phyloP scores from a whole-genome alignment of 2,797 vertebrate species.

The Pyrocephalus nanus region DNA sequence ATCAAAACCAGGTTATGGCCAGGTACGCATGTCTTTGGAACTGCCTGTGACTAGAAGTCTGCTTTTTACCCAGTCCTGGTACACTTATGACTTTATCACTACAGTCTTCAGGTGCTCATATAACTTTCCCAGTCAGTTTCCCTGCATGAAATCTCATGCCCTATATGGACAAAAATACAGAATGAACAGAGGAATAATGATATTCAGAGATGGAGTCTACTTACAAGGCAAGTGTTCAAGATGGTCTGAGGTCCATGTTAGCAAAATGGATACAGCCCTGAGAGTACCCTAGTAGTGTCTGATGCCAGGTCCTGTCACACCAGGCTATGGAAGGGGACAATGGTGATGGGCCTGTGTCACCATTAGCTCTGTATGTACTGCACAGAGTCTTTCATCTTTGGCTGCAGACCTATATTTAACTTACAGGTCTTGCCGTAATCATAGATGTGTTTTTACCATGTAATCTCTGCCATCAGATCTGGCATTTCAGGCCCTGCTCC shows the following conservation, averaged over 20 bases:
- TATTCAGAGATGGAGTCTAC: neutral
- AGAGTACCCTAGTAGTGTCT: neutral
- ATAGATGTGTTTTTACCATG: neutral
- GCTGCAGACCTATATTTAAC: neutral
- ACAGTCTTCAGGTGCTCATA: neutral
- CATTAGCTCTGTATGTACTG: neutral
- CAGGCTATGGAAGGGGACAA: neutral
- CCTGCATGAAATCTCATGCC: neutral
- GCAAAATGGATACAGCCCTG: neutral
- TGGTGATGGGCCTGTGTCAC: neutral
- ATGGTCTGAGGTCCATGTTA: neutral
- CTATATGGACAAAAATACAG: neutral
- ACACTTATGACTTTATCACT: neutral
- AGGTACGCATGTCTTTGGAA: neutral
- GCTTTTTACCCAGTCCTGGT: neutral
- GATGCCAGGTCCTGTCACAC: neutral
- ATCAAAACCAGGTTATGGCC: neutral
- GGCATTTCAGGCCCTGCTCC: neutral
- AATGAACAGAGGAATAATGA: neutral
- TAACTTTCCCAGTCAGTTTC: neutral
- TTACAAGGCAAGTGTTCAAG: neutral
- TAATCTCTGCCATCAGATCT: neutral
- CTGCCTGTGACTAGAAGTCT: neutral
- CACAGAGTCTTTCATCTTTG: neutral
- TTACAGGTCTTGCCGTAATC: neutral